phyloP scores from a whole-genome alignment of 92 coral and sea anemone species.

The Phenganax stokvisi region DNA sequence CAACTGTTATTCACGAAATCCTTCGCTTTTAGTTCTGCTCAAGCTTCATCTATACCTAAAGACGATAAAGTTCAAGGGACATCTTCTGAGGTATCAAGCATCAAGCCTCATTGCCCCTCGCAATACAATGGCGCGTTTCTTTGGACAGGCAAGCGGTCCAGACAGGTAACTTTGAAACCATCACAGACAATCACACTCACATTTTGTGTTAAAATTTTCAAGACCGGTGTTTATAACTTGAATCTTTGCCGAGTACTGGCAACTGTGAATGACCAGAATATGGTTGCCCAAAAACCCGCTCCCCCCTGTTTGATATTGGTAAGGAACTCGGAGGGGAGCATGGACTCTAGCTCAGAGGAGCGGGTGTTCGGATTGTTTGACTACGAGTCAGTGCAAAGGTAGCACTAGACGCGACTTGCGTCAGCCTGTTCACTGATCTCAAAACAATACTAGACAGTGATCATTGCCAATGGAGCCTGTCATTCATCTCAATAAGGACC shows the following conservation, averaged over 20 bases:
- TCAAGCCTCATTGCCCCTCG: slow-evolving; percentile 11
- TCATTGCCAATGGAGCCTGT: no score
- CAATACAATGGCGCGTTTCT: slow-evolving; percentile 55
- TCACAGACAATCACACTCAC: slow-evolving; percentile 51
- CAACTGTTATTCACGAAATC: not conserved
- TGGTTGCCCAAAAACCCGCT: slow-evolving; percentile 67
- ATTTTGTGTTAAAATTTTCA: slow-evolving; percentile 67
- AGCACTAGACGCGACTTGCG: slow-evolving; percentile 8
- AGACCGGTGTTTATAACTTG: slow-evolving; percentile 83
- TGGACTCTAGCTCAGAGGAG: not conserved
- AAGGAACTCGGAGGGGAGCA: slow-evolving; percentile 44
- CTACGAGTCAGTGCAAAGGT: slow-evolving; percentile 23
- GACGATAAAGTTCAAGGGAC: slow-evolving; percentile 26
- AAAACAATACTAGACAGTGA: no score
- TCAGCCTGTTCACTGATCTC: no score
- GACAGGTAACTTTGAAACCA: slow-evolving; percentile 59
- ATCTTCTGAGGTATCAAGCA: slow-evolving; percentile 4
- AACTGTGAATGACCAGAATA: not conserved
- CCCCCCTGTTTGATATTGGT: slow-evolving; percentile 81
- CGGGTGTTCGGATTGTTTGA: slow-evolving; percentile 19
- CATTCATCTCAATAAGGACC: no score
- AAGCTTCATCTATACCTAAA: slow-evolving; percentile 28
- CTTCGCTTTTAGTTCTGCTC: slow-evolving; percentile 31
- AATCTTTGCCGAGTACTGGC: slow-evolving; percentile 76
- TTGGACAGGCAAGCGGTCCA: slow-evolving; percentile 82